These are phyloP conservation scores for Lepisosteus oculatus DNA, from an alignment of 2,113 vertebrate genomes.

Conservation along the genomic window DNA sequence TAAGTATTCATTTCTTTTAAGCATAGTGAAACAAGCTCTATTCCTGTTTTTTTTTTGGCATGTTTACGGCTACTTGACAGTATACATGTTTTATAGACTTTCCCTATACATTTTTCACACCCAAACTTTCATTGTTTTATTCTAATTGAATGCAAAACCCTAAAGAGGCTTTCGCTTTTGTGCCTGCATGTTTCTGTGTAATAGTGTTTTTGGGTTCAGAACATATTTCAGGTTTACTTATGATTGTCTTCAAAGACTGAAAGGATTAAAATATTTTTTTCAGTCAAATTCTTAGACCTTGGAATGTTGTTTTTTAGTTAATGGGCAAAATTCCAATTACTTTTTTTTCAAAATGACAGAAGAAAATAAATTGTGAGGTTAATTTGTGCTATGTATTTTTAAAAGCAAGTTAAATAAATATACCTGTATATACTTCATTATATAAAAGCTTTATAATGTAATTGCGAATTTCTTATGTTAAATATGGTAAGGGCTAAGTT, in stretches of 20 bases:
- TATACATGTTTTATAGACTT: conserved; percentile 23
- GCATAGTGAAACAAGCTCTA: too few relatives aligned
- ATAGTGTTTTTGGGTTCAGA: background rate
- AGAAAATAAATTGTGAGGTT: conserved; percentile 23
- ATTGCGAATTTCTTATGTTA: too few relatives aligned
- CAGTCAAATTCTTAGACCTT: background rate
- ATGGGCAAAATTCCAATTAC: conserved; percentile 10
- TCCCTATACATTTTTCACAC: conserved; percentile 24
- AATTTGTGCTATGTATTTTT: conserved; percentile 1
- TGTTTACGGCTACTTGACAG: conserved; percentile 7
- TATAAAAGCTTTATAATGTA: too few relatives aligned
- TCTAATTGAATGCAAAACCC: background rate
- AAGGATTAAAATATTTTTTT: background rate
- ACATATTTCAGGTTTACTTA: background rate
- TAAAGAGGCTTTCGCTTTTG: background rate
- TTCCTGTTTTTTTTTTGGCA: background rate
- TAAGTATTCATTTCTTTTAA: too few relatives aligned
- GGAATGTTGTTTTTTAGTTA: too few relatives aligned
- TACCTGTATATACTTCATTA: too few relatives aligned
- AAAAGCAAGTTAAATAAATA: too few relatives aligned
- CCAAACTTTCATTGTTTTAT: conserved; percentile 22
- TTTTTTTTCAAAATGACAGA: conserved; percentile 3
- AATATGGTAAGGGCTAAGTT: too few relatives aligned
- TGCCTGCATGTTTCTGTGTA: background rate
- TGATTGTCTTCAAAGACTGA: background rate